Conservation (phyloP, 2,888 invertebrate species). For the Pseudococcus jackbeardsleyi region DNA sequence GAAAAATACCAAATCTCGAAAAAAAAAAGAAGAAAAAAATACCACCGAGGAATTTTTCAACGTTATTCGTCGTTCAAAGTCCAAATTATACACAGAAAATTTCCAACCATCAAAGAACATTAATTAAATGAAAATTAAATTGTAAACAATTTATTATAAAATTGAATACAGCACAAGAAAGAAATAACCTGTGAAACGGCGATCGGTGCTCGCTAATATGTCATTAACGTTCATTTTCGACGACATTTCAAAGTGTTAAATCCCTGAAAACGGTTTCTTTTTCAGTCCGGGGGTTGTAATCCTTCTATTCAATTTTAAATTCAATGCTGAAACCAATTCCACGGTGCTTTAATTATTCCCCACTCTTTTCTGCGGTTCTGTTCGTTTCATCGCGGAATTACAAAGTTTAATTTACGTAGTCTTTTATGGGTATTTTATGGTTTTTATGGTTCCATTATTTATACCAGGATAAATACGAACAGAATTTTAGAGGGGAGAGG, state of each 20-base stretch:
- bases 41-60: not conserved
- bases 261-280: slow-evolving; percentile 62
- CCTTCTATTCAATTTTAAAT: slow-evolving; percentile 64
- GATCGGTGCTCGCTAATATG: slow-evolving; percentile 60
- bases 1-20: not conserved
- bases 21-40: not conserved
- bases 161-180: slow-evolving; percentile 55
- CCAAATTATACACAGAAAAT: slow-evolving; percentile 5
- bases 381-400: slow-evolving; percentile 65
- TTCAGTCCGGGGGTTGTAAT: slow-evolving; percentile 55
- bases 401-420: slow-evolving; percentile 63
- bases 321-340: slow-evolving; percentile 49
- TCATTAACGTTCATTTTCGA: slow-evolving; percentile 64
- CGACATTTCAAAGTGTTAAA: slow-evolving; percentile 64
- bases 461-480: not conserved
- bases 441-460: not conserved
- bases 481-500: not conserved
- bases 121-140: slow-evolving; percentile 62
- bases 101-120: slow-evolving; percentile 57
- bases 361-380: slow-evolving; percentile 61
- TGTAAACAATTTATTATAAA: slow-evolving; percentile 62
- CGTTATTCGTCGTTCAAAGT: not conserved
- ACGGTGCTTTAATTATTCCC: slow-evolving; percentile 61
- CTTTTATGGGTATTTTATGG: slow-evolving; percentile 22
- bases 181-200: slow-evolving; percentile 13